Percentiles rank a stretch among this genome's conserved stretches.
Evolutionary conservation across 2,113 vertebrate species (phyloP).

Genomic region (Brevimyrus niger): DNA sequence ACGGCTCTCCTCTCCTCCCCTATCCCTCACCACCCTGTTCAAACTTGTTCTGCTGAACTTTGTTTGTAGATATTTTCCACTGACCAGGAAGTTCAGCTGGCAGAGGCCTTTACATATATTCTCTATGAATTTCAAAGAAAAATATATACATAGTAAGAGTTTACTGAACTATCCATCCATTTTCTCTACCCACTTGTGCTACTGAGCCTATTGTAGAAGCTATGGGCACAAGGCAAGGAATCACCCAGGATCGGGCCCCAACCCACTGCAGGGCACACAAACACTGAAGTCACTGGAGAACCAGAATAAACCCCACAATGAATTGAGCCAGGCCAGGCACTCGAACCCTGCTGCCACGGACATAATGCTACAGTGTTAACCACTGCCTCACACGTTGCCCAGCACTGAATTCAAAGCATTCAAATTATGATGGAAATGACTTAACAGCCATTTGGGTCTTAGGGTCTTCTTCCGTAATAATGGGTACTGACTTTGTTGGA

Average conservation of each 20-base stretch:
- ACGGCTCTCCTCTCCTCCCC: neutral
- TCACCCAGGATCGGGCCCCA: neutral
- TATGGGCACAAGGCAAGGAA: neutral
- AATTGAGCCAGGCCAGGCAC: neutral
- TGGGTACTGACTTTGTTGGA: constrained; percentile 12
- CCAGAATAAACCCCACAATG: neutral
- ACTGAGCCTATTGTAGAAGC: neutral
- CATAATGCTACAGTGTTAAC: neutral
- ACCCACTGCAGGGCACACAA: neutral
- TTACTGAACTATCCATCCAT: neutral
- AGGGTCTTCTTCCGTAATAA: neutral
- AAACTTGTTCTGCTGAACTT: neutral
- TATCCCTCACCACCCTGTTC: neutral
- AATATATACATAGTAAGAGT: neutral
- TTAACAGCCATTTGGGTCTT: neutral
- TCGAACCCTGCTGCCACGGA: neutral
- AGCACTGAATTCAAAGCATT: neutral
- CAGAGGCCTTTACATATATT: neutral
- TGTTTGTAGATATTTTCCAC: neutral
- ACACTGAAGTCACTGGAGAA: neutral
- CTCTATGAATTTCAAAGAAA: neutral
- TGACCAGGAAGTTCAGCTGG: neutral
- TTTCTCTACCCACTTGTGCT: neutral
- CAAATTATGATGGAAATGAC: neutral
- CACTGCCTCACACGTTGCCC: neutral